Base-by-base conservation (phyloP, 2,113 vertebrate species). In the Actenoides hombroni region DNA sequence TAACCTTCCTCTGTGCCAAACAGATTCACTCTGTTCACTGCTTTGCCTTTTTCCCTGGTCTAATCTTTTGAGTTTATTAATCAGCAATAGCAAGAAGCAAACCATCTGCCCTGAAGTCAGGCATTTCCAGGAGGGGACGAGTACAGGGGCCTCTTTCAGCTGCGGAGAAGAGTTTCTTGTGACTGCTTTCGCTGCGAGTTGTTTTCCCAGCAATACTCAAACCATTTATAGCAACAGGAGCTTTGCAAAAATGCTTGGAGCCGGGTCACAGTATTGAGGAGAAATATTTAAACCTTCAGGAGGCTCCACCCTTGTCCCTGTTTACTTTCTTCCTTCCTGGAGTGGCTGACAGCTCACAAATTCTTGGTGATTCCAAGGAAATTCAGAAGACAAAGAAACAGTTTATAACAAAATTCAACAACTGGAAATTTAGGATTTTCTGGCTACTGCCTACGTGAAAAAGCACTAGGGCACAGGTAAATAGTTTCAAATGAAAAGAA, bases 241-340 rank as follows among this genome's bases (percentile, higher is more conserved):
- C 93, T 88, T 40, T 88, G 88, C 76, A 93, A 91, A 79, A 85
- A 94, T 26, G 54, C 86, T 59, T 46, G 48, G 83, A 88, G 88
- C 74, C 29, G 37, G 80, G 73, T 95, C 92, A 61, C 29, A 31
- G 80, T 35, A 91, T 2, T 79, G 91, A 93, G 63, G 80, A 93
- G 88, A 90, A 96, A 84, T 84, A 87, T 44, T 94, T 51, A 76
- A 85, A 90, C 86, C 89, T 92, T 78, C 67, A 28, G 67, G 83
- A 93, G 83, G 92, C 81, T 88, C 93, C 93, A 91, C 90, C 96
- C 93, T 82, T 80, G 84, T 71, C 80, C 80, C 88, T 91, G 95
- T 96, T 96, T 96, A 93, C 68, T 95, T 86, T 74, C 35, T n/a
- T 83, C 57, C 88, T 94, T 93, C 87, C 94, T 79, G 71, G 63